Conservation (phyloP, 1,140 invertebrate genomes). For the Dysdera silvatica region DNA sequence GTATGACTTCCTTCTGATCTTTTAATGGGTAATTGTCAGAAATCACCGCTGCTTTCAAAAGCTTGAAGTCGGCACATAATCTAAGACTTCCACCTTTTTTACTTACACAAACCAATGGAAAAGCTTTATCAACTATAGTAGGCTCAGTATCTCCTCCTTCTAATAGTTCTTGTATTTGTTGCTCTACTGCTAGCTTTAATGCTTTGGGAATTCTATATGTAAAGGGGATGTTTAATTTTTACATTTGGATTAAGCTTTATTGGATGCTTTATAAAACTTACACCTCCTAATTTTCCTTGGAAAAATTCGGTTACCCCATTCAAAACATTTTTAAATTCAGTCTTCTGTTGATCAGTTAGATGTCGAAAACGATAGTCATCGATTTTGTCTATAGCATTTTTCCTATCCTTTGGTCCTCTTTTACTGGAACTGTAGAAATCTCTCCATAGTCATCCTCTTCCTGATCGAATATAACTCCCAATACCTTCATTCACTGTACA, state of each 20-base stretch:
- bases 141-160: neutral
- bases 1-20: neutral
- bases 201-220: neutral
- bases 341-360: neutral
- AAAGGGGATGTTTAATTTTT: too few relatives aligned
- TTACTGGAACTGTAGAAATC: too few relatives aligned
- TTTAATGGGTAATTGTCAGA: neutral
- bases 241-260: too few relatives aligned
- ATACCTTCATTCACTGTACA: too few relatives aligned
- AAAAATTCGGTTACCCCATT: neutral
- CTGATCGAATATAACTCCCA: too few relatives aligned
- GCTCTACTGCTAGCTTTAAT: neutral
- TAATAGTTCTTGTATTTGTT: neutral
- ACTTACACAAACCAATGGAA: neutral
- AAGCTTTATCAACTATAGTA: neutral
- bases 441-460: too few relatives aligned
- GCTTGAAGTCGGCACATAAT: neutral
- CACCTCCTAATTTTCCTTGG: neutral
- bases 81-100: neutral
- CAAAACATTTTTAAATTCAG: neutral
- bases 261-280: neutral
- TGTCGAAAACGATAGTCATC: too few relatives aligned
- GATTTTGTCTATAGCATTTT: neutral
- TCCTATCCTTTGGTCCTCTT: neutral
- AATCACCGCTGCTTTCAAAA: neutral